Evolutionary conservation across 2,113 vertebrate species (phyloP).

Genomic region (Loxodonta africana): DNA sequence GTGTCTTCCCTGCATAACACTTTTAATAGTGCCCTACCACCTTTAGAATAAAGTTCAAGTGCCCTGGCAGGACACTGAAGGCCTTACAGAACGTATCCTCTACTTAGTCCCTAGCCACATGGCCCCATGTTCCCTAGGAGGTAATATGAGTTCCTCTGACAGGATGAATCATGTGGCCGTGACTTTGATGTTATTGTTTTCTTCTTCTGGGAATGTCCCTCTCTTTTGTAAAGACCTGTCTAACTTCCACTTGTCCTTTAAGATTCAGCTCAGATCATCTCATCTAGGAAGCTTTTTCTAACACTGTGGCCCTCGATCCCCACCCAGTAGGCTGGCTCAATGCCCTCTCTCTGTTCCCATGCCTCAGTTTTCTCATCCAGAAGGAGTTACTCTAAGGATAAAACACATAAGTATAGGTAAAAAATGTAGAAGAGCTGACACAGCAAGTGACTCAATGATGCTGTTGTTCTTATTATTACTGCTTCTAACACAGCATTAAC

Average conservation of each 20-base stretch:
- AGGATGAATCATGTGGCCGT: neutral
- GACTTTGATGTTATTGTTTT: neutral
- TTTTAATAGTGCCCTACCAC: neutral
- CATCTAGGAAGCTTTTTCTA: neutral
- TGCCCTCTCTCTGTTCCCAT: neutral
- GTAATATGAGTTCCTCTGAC: neutral
- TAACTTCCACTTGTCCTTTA: neutral
- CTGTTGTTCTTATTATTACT: neutral
- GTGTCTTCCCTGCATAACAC: neutral
- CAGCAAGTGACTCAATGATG: neutral
- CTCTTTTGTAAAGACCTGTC: neutral
- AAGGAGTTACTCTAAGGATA: neutral
- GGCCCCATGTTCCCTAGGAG: neutral
- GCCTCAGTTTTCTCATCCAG: neutral
- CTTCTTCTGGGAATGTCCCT: neutral
- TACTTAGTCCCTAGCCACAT: neutral
- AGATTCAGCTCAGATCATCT: neutral
- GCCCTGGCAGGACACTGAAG: neutral
- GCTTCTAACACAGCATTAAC: neutral
- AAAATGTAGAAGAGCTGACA: neutral
- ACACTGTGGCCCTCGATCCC: neutral
- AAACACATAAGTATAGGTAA: neutral
- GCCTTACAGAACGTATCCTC: neutral
- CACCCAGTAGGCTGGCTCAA: neutral
- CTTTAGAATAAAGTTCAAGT: neutral